Evolutionary conservation across 2,888 invertebrate species (phyloP), one percentile per base, ranked within the genome.

Genomic region (Tetragonula carbonaria): DNA sequence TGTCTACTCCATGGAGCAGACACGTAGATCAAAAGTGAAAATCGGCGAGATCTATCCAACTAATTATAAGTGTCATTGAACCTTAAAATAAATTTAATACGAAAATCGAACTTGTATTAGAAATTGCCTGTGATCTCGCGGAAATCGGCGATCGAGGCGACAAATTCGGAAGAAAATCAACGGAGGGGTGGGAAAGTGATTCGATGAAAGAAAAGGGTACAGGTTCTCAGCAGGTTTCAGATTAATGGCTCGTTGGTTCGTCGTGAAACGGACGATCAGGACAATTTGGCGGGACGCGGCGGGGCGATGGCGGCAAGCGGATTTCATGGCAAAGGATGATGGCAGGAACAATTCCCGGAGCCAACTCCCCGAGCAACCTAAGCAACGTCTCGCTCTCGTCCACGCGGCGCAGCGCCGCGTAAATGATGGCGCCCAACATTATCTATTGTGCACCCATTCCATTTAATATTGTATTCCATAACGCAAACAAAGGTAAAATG

Each of bases 401-500:
- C 84, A 73, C 83, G 70, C 76, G 75, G 73, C 83, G 82, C 78
- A 76, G 71, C 50, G 72, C 79, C 84, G 85, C 82, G 90, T 90
- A 93, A 94, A 93, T 94, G 93, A 94, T 94, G 93, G 93, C 93
- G 91, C 92, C 88, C 91, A 86, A 92, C 90, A 94, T 94, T 94
- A 94, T 94, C 94, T 94, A 94, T 94, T 94, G 94, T 94, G 92
- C 92, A 91, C 91, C 92, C 93, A 92, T 94, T 93, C 94, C 93
- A 93, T 94, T 94, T 94, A 93, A 94, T 94, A 94, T 94, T 94
- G 94, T 93, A 94, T 94, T 94, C 94, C 92, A 92, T 91, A 93
- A 92, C 93, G 92, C 94, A 94, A 94, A 94, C 94, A 94, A 94
- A 93, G 94, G 94, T 94, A 94, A 94, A 94, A 94, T 93, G 93